Conservation (phyloP, 1,140 invertebrate genomes). For the Conus ventricosus region DNA sequence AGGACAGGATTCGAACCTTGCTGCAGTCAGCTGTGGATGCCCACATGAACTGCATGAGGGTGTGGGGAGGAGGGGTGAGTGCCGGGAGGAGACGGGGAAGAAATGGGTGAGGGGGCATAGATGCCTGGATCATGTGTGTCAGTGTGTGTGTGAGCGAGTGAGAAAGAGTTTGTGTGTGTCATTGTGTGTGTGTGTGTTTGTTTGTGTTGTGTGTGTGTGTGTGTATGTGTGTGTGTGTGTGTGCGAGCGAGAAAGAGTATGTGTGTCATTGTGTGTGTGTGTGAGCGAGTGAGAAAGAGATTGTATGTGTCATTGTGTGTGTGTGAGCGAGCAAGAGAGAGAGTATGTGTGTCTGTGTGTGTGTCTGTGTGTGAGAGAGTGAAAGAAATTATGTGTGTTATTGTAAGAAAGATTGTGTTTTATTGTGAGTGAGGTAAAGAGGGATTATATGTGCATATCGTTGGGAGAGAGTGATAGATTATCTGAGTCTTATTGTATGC, state of each 20-base stretch:
- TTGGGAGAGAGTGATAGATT: not conserved
- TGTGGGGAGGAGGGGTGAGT: conserved; percentile 92
- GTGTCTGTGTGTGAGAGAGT: not conserved
- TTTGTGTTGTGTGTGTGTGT: no score
- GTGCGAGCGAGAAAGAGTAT: no score
- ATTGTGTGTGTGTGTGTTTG: no score
- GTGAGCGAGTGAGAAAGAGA: no score
- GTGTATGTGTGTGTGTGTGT: not conserved
- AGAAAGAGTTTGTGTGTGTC: no score
- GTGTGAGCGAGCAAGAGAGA: not conserved
- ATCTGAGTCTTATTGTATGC: no score
- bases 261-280: no score
- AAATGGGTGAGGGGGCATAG: not conserved
- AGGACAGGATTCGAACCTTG: conserved; percentile 76
- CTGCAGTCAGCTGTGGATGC: conserved; percentile 84
- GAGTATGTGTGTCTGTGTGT: not conserved
- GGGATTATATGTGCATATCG: no score
- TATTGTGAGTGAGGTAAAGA: no score
- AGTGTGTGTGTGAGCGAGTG: not conserved
- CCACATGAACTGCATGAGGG: conserved; percentile 94
- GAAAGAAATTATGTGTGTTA: not conserved
- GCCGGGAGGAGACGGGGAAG: not conserved
- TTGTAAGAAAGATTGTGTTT: no score
- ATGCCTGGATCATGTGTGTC: not conserved
- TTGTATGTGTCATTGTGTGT: no score